A percentile compares a stretch with the other conserved stretches of the same genome.
These are phyloP conservation scores for Danio albolineatus DNA, from an alignment of 2,797 vertebrate species.

Conservation along the genomic window DNA sequence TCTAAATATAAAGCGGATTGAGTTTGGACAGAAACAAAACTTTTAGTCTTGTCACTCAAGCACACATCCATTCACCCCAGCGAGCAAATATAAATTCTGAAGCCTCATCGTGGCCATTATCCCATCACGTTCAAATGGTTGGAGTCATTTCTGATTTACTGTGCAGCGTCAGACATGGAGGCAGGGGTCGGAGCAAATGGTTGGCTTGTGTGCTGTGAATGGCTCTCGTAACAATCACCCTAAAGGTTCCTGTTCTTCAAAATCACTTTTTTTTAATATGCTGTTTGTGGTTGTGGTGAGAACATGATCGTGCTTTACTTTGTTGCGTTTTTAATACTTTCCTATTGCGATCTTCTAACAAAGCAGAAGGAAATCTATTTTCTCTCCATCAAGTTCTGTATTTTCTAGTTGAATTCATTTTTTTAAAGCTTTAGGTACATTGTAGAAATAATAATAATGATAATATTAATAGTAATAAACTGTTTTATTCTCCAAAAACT, in stretches of 20 bases:
- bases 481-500: no score
- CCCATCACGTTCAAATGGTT: background rate
- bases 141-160: conserved; percentile 22
- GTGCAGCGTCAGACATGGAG: conserved; percentile 55
- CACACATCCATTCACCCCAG: background rate
- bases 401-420: no score
- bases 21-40: conserved; percentile 29
- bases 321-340: background rate
- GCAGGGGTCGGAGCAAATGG: conserved; percentile 57
- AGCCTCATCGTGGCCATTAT: conserved; percentile 35
- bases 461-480: no score
- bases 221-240: conserved; percentile 63
- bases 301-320: background rate
- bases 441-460: no score
- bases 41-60: conserved; percentile 25
- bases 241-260: conserved; percentile 67
- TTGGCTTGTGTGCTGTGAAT: conserved; percentile 54
- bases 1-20: conserved; percentile 37
- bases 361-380: background rate
- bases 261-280: conserved; percentile 63
- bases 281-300: background rate
- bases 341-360: conserved; percentile 50
- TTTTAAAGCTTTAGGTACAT: background rate
- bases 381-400: background rate
- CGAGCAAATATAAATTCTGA: conserved; percentile 6